Evolutionary conservation across 2,113 vertebrate species (phyloP), one percentile per base, ranked within the genome.

Genomic region (Myotis brandtii): DNA sequence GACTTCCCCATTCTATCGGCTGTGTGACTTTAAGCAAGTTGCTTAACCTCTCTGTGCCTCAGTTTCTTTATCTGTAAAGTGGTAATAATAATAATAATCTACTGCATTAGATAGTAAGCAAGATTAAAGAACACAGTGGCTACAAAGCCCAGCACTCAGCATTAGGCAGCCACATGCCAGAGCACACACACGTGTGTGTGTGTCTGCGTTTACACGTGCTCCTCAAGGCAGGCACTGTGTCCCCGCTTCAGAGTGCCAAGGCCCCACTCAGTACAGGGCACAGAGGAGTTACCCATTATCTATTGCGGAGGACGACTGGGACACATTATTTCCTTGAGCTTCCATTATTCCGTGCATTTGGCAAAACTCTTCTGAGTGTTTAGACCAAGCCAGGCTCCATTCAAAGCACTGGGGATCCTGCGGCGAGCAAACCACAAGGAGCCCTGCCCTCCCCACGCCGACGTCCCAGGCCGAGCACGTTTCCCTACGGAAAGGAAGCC

Each of bases 401-500:
- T 30, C 0, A 1, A 83, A 77, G 62, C 76, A 27, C 30, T 7
- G 40, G 37, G 37, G 43, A 18, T 9, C 69, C 34, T 2, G 0
- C 16, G 3, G 50, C 2, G 16, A 81, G 25, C n/a, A 21, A n/a
- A 32, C 12, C 40, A 79, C 69, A 14, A 34, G 34, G 37, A 70
- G 69, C 11, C 52, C 7, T 8, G 18, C 21, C 9, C 34, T 30
- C 54, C 54, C 21, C 0, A 10, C 1, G 0, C 46, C 6, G 4
- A 37, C 18, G 18, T 52, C 86, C 64, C 27, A 9, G 64, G 48
- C 67, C 46, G 2, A 73, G 13, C 1, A 20, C 30, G 21, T 30
- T 48, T 67, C 56, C 73, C 69, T 4, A 30, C 64, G 62, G 87
- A 86, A 77, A 77, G 84, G 94, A 86, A 89, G 69, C 50, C 43